Conservation (phyloP, 2,888 invertebrate species). For the Drosophila greeni region DNA sequence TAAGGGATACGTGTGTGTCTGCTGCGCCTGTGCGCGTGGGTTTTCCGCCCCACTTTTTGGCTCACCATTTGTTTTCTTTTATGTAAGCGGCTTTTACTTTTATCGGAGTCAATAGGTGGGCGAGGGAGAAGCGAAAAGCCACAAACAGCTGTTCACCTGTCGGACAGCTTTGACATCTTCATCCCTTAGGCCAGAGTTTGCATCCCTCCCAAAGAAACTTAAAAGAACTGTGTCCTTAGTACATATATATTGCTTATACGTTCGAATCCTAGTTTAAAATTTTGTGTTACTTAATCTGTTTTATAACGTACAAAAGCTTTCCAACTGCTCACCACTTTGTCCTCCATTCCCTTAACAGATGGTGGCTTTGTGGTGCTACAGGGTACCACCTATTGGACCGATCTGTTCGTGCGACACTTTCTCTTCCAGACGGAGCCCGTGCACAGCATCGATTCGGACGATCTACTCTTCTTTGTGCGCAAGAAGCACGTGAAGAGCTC, state of each 20-base stretch:
- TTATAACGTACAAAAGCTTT: background rate
- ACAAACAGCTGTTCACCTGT: slow-evolving; percentile 47
- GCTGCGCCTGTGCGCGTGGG: slow-evolving; percentile 25
- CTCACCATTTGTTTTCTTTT: slow-evolving; percentile 35
- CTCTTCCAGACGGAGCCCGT: slow-evolving; percentile 90
- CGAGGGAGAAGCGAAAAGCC: background rate
- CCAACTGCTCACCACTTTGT: background rate
- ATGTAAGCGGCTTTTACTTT: slow-evolving; percentile 44
- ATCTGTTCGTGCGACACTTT: slow-evolving; percentile 95
- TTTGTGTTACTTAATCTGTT: background rate
- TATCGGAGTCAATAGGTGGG: slow-evolving; percentile 7
- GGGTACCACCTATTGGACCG: slow-evolving; percentile 97
- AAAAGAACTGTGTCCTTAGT: background rate
- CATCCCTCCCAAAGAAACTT: background rate
- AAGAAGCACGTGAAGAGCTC: slow-evolving; percentile 93
- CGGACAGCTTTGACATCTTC: slow-evolving; percentile 5
- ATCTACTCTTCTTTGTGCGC: slow-evolving; percentile 96
- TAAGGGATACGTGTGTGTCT: slow-evolving; percentile 16
- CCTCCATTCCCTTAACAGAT: slow-evolving; percentile 81
- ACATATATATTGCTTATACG: background rate
- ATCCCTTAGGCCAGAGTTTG: background rate
- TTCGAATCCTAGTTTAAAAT: background rate
- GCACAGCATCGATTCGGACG: slow-evolving; percentile 92
- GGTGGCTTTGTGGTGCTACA: slow-evolving; percentile 94
- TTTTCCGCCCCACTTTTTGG: slow-evolving; percentile 51